Base-by-base conservation (phyloP, 2,113 vertebrate species). In the Misgurnus anguillicaudatus region DNA sequence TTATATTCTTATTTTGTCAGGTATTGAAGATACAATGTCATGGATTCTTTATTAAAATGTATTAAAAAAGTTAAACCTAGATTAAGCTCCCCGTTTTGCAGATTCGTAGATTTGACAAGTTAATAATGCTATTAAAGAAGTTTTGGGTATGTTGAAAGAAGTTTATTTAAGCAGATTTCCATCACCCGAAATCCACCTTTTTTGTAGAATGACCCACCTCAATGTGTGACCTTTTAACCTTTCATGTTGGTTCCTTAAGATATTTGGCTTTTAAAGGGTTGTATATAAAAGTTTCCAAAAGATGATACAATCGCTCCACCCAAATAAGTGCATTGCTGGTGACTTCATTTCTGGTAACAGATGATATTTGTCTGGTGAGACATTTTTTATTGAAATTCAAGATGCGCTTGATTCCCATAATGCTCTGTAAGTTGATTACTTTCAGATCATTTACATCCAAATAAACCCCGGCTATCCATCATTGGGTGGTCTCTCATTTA, bases 401-500 rank as follows among this genome's bases (percentile, higher is more conserved):
- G 51, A 55, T 55, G 48, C n/a, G 68, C 68, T 19, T 72, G 10
- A 72, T 60, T 60, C 38, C 17, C 2, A 16, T 24, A n/a, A 24
- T 58, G 53, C 17, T 58, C 53, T 21, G 38, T 16, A 11, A 72
- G 58, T n/a, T 72, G 6, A 57, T 2, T 1, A 41, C 69, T 58
- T 57, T 58, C 19, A 58, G 36, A 39, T 58, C n/a, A 21, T 41
- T 70, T 57, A 41, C 17, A 72, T 58, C 69, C 21, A 72, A 72
- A 58, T 58, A 53, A 55, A 3, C 48, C 31, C 17, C 6, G 53
- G 53, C 53, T 19, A 57, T 57, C 17, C 53, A 16, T 65, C 48
- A 19, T 67, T 85, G 82, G 80, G 76, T 88, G 83, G 85, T 86
- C 82, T 55, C 55, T 74, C 41, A 57, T 66, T 71, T 42, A 76